These are phyloP conservation scores for Philotrypesis tridentata DNA, from an alignment of 1,140 invertebrate genomes.

Conservation along the genomic window DNA sequence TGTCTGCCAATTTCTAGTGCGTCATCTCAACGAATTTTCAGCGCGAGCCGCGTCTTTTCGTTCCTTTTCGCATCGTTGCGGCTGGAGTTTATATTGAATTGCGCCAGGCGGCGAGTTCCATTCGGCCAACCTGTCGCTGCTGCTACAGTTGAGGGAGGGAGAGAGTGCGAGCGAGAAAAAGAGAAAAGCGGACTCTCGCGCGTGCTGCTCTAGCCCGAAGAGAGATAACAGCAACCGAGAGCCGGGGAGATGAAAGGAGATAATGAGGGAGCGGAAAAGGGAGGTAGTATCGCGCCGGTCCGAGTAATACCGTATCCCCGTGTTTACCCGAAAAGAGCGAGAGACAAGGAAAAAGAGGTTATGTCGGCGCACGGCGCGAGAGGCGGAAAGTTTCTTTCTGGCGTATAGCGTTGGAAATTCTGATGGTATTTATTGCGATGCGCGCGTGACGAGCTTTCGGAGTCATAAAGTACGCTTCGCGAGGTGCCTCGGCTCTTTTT, in stretches of 20 bases:
- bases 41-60: neutral
- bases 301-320: neutral
- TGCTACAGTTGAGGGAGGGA: neutral
- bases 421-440: constrained; percentile 40
- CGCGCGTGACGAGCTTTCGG: constrained; percentile 23
- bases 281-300: neutral
- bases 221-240: neutral
- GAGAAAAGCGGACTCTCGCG: constrained; percentile 1
- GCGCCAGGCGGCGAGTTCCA: neutral
- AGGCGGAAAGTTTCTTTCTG: constrained; percentile 14
- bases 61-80: constrained; percentile 13
- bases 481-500: constrained; percentile 4
- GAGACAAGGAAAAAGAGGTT: neutral
- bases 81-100: constrained; percentile 29
- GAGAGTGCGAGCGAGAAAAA: neutral
- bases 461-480: constrained; percentile 26
- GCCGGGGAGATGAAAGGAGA: constrained; percentile 30
- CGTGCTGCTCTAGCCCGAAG: neutral
- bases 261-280: constrained; percentile 28
- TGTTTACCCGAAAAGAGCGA: constrained; percentile 24
- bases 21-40: neutral
- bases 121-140: neutral
- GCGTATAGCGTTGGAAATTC: neutral
- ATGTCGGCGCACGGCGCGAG: neutral
- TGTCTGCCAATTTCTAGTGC: neutral